phyloP scores from a whole-genome alignment of 2,113 vertebrate species.

The Merops nubicus region DNA sequence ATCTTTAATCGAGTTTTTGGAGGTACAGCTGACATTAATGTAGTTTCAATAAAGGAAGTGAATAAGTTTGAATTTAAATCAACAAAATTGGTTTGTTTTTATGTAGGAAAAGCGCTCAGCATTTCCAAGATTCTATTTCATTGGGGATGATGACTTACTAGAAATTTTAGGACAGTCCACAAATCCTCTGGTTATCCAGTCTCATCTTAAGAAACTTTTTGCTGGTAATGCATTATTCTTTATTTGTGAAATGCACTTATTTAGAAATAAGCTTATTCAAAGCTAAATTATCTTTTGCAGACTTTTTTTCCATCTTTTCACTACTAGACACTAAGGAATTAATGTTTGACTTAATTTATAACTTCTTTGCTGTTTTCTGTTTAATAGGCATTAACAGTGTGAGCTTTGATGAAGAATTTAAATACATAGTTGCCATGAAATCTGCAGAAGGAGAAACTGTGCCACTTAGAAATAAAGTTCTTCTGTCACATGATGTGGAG shows the following conservation, averaged over 20 bases:
- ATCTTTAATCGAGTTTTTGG: slow-evolving; percentile 95
- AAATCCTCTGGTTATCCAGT: slow-evolving; percentile 91
- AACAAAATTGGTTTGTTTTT: slow-evolving; percentile 3
- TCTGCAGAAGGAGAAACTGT: slow-evolving; percentile 95
- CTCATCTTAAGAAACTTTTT: slow-evolving; percentile 97
- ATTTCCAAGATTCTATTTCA: slow-evolving; percentile 97
- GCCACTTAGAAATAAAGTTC: slow-evolving; percentile 86
- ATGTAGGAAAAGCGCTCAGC: slow-evolving; percentile 93
- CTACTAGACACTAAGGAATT: not conserved
- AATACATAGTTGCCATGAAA: slow-evolving; percentile 91
- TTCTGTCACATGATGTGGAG: slow-evolving; percentile 91
- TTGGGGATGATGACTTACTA: slow-evolving; percentile 95
- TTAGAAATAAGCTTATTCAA: not conserved
- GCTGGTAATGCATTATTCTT: slow-evolving; percentile 79
- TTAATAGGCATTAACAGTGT: slow-evolving; percentile 92
- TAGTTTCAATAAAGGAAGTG: not conserved
- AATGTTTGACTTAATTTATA: not conserved
- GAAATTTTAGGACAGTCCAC: slow-evolving; percentile 97
- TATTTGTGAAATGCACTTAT: not conserved
- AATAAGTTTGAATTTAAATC: not conserved
- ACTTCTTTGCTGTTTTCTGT: not conserved
- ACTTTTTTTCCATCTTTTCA: not conserved
- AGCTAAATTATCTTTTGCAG: not conserved
- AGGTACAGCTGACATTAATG: slow-evolving; percentile 77
- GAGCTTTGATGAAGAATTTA: slow-evolving; percentile 88